These are phyloP conservation scores for Epistrophella euchroma DNA, from an alignment of 2,888 invertebrate genomes.

Conservation along the genomic window DNA sequence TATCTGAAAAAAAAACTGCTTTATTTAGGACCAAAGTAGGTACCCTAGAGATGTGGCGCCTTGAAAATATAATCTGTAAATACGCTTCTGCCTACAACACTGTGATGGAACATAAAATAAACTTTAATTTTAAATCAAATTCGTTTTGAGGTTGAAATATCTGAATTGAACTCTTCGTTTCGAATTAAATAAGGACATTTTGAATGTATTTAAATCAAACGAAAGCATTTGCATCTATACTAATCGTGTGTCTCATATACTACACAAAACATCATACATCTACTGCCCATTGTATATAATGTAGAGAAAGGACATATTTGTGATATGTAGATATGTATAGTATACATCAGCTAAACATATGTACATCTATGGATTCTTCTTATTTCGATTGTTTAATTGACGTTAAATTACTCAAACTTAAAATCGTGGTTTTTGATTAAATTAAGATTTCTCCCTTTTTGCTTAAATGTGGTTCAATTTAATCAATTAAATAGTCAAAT, in stretches of 20 bases:
- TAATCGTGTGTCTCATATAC: not conserved
- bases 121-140: constrained; percentile 4
- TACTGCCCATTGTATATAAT: not conserved
- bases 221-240: not conserved
- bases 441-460: constrained; percentile 31
- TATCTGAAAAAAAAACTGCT: too few relatives aligned
- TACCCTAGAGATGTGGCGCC: not conserved
- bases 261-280: not conserved
- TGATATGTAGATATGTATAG: not conserved
- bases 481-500: constrained; percentile 45
- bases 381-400: constrained; percentile 52
- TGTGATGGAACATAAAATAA: constrained; percentile 8
- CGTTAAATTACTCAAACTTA: constrained; percentile 54
- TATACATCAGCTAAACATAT: too few relatives aligned
- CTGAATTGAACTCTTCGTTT: constrained; percentile 10
- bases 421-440: constrained; percentile 45
- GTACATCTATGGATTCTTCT: too few relatives aligned
- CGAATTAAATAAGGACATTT: not conserved
- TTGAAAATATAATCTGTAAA: not conserved
- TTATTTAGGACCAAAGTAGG: too few relatives aligned
- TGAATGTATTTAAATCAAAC: constrained; percentile 1
- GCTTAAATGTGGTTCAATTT: constrained; percentile 33
- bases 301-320: not conserved
- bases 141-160: constrained; percentile 5
- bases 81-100: not conserved